These are phyloP conservation scores for Rhopalosiphum nymphaeae DNA, from an alignment of 2,888 invertebrate species.

Conservation along the genomic window DNA sequence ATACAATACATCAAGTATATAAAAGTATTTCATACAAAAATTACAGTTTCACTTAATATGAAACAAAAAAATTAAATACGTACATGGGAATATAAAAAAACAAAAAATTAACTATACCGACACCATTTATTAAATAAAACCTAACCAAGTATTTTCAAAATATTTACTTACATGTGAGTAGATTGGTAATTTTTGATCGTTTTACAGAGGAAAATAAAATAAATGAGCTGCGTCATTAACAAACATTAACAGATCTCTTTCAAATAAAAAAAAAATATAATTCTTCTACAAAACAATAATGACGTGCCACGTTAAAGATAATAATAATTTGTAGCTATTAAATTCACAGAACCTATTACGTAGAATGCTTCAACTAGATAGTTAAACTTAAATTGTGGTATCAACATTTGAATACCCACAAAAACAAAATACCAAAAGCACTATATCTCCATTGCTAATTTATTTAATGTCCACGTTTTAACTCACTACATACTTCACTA, in stretches of 20 bases:
- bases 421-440: neutral
- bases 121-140: neutral
- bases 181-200: neutral
- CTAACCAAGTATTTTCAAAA: neutral
- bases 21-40: neutral
- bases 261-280: neutral
- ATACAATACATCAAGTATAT: neutral
- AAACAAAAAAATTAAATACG: neutral
- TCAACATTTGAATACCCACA: neutral
- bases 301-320: conserved; percentile 20
- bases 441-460: neutral
- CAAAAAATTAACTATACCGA: neutral
- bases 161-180: neutral
- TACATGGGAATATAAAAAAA: neutral
- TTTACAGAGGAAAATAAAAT: conserved; percentile 8
- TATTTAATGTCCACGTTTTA: neutral
- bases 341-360: neutral
- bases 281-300: conserved; percentile 15
- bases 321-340: neutral
- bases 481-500: neutral
- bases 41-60: neutral
- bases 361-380: neutral
- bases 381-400: neutral
- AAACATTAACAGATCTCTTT: conserved; percentile 28
- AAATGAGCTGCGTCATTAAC: conserved; percentile 20